These are phyloP conservation scores for Brachymystax lenok DNA, from an alignment of 2,797 vertebrate species.

Conservation along the genomic window DNA sequence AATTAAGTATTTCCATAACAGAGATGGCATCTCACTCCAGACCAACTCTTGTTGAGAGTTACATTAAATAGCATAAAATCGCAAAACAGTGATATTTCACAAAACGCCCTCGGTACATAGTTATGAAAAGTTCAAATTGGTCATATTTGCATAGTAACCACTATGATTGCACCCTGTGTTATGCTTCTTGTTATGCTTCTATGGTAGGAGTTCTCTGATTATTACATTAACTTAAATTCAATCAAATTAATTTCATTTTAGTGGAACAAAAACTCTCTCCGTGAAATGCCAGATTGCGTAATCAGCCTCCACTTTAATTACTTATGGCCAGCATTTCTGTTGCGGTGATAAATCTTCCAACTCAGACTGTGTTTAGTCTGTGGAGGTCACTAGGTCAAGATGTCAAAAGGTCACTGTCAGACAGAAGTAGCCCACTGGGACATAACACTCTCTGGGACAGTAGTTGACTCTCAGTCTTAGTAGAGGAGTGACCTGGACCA, in stretches of 20 bases:
- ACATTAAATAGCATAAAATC: not conserved
- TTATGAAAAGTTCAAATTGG: no score
- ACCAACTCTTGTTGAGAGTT: not conserved
- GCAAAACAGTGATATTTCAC: not conserved
- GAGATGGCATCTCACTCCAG: no score
- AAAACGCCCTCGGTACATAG: not conserved
- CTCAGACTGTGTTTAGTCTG: conserved; percentile 55
- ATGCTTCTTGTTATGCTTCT: not conserved
- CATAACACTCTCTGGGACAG: conserved; percentile 34
- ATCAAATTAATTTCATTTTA: not conserved
- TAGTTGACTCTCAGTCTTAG: conserved; percentile 27
- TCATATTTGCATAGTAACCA: not conserved
- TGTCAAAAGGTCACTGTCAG: conserved; percentile 55
- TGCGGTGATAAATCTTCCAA: conserved; percentile 41
- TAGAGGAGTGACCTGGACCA: conserved; percentile 16
- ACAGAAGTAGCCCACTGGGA: conserved; percentile 48
- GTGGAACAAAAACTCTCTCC: conserved; percentile 17
- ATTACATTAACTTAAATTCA: conserved; percentile 1
- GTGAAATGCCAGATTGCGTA: conserved; percentile 1
- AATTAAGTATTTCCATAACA: no score
- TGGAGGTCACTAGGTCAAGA: conserved; percentile 38
- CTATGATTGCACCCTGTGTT: not conserved
- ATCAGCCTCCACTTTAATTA: conserved; percentile 12
- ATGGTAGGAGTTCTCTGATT: not conserved
- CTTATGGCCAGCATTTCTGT: conserved; percentile 13